Percentiles rank a stretch among this genome's conserved stretches.
Evolutionary conservation across 2,113 vertebrate species (phyloP).

Genomic region (Phoenicopterus ruber): DNA sequence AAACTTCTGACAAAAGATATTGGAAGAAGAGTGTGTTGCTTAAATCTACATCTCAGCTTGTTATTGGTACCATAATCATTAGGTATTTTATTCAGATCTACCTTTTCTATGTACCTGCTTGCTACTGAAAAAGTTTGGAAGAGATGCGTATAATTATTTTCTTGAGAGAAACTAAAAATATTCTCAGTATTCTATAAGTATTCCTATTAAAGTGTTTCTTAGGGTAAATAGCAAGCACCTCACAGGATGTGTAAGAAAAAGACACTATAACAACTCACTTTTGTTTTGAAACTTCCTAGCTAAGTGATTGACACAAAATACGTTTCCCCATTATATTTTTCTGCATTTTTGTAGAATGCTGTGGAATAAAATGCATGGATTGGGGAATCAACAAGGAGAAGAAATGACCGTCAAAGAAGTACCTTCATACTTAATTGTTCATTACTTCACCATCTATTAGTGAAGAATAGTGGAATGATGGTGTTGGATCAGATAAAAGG

Average conservation of each 20-base stretch:
- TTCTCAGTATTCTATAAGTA: neutral
- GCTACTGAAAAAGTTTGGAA: neutral
- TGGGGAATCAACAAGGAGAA: neutral
- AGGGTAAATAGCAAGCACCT: neutral
- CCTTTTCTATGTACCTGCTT: neutral
- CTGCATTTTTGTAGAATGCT: neutral
- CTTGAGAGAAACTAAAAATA: neutral
- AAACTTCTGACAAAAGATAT: neutral
- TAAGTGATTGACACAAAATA: neutral
- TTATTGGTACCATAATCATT: neutral
- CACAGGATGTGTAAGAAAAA: neutral
- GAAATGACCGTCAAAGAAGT: neutral
- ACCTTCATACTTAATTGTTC: neutral
- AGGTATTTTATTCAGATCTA: neutral
- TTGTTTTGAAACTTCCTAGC: neutral
- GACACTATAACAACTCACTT: neutral
- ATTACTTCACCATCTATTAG: neutral
- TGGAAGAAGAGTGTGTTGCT: neutral
- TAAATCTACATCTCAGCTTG: neutral
- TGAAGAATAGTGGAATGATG: neutral
- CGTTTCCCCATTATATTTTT: neutral
- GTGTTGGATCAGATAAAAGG: neutral
- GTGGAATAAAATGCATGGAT: neutral
- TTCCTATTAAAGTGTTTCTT: neutral
- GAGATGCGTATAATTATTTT: neutral